Evolutionary conservation across 2,888 invertebrate species (phyloP).

Genomic region (Aphrophora alni): DNA sequence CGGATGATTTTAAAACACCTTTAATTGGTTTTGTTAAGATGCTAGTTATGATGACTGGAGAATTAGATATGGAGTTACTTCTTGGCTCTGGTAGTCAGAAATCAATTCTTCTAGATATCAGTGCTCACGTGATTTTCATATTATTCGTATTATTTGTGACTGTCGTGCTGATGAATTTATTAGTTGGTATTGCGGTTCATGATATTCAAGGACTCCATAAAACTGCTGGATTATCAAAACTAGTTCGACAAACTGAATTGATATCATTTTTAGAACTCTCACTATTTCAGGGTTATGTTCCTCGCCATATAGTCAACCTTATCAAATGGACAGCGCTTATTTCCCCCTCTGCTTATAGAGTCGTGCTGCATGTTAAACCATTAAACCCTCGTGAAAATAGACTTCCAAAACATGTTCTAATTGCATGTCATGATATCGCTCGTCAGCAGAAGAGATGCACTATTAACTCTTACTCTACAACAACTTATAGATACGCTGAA

Average conservation of each 20-base stretch:
- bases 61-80: constrained; percentile 77
- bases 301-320: constrained; percentile 72
- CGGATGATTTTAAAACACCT: constrained; percentile 81
- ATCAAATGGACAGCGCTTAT: constrained; percentile 80
- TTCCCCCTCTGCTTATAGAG: constrained; percentile 81
- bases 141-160: constrained; percentile 83
- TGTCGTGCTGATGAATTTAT: constrained; percentile 83
- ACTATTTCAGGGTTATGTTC: constrained; percentile 78
- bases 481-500: constrained; percentile 49
- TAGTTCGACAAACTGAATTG: constrained; percentile 85
- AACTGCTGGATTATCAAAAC: constrained; percentile 82
- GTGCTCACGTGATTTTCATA: constrained; percentile 82
- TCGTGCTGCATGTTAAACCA: constrained; percentile 82
- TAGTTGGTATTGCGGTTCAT: constrained; percentile 87
- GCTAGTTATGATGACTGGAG: constrained; percentile 89
- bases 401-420: constrained; percentile 78
- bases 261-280: constrained; percentile 86
- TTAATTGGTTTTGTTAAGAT: constrained; percentile 86
- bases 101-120: constrained; percentile 74
- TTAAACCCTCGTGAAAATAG: constrained; percentile 83
- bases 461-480: constrained; percentile 38
- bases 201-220: constrained; percentile 86
- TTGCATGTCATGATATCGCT: constrained; percentile 81
- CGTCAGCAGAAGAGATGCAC: constrained; percentile 60
- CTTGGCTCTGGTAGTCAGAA: constrained; percentile 59